phyloP scores from a whole-genome alignment of 2,888 invertebrate species.

The Orthosia gracilis region DNA sequence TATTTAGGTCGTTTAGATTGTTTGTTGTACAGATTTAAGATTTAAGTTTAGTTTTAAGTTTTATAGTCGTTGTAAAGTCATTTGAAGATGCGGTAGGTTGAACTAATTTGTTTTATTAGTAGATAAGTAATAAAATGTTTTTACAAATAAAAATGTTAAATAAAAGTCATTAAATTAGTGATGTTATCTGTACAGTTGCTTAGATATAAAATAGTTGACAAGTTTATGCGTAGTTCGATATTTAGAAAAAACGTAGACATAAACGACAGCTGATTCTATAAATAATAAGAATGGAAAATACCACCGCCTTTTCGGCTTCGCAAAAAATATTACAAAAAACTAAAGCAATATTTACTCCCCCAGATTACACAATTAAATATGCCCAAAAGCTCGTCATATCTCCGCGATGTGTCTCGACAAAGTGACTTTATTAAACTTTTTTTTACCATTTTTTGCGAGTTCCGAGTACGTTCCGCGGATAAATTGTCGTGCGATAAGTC shows the following conservation, averaged over 20 bases:
- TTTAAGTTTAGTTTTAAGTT: conserved; percentile 15
- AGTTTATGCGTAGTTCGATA: conserved; percentile 15
- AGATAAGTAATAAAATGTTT: conserved; percentile 13
- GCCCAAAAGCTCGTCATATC: conserved; percentile 60
- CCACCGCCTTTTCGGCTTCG: background rate
- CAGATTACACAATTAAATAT: conserved; percentile 55
- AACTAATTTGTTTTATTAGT: conserved; percentile 28
- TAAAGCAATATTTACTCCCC: conserved; percentile 53
- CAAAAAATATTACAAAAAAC: conserved; percentile 36
- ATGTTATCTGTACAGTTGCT: conserved; percentile 9
- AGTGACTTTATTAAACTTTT: conserved; percentile 86
- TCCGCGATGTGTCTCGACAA: conserved; percentile 61
- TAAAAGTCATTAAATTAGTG: conserved; percentile 20
- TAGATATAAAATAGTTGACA: conserved; percentile 7
- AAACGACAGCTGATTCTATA: background rate
- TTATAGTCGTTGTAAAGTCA: conserved; percentile 33
- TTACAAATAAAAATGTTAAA: background rate
- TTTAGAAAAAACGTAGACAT: background rate
- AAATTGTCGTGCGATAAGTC: conserved; percentile 88
- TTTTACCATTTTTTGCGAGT: conserved; percentile 81
- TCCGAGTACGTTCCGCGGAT: conserved; percentile 76
- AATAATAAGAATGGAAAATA: background rate
- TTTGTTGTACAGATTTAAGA: conserved; percentile 20
- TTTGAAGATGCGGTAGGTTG: conserved; percentile 25
- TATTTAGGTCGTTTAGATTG: conserved; percentile 38